These are phyloP conservation scores for Pyxicephalus adspersus DNA, from an alignment of 2,113 vertebrate species.

Conservation along the genomic window DNA sequence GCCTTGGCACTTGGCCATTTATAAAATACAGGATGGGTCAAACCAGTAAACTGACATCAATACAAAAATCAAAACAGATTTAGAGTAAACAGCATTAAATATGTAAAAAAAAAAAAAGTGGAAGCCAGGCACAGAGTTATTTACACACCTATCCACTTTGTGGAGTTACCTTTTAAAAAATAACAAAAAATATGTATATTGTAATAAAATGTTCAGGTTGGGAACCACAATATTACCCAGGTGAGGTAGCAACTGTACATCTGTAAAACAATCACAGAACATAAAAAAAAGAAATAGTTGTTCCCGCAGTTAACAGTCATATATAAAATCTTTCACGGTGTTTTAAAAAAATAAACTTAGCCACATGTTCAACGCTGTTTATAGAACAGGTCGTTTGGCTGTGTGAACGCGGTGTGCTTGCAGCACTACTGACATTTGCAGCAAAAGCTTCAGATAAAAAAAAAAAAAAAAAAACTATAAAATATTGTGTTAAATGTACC, in stretches of 20 bases:
- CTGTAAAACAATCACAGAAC: conserved; percentile 21
- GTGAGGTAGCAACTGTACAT: conserved; percentile 55
- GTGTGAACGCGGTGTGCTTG: neutral
- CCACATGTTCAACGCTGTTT: neutral
- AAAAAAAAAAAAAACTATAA: conserved; percentile 8
- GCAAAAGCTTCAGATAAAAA: neutral
- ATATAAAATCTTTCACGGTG: neutral
- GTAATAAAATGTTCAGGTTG: neutral
- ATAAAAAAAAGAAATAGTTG: neutral
- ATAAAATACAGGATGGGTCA: no score
- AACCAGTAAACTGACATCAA: no score
- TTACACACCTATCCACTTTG: neutral
- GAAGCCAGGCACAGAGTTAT: no score
- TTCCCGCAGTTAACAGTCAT: neutral
- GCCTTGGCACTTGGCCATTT: no score
- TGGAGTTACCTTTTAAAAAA: no score
- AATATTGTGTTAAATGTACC: conserved; percentile 54
- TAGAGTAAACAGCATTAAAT: no score
- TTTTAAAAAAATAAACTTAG: neutral
- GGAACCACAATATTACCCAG: conserved; percentile 25
- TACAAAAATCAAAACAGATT: no score
- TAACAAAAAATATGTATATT: neutral
- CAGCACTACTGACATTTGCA: neutral
- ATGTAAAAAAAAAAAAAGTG: no score
- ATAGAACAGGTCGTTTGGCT: neutral